Evolutionary conservation across 2,888 invertebrate species (phyloP), one percentile per base, ranked within the genome.

Genomic region (Conistra vaccinii): DNA sequence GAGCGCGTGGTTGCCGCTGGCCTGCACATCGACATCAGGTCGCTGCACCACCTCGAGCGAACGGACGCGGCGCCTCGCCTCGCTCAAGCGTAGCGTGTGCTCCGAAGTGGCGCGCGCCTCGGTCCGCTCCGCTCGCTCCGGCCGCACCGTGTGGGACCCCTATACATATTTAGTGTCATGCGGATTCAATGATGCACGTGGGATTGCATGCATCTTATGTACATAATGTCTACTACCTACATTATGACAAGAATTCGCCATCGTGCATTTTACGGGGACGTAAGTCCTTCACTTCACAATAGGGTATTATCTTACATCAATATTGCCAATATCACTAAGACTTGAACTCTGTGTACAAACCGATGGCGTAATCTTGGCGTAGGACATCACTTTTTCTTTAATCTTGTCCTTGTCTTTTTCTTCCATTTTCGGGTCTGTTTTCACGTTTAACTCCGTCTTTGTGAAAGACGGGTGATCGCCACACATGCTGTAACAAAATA

Each of bases 401-500:
- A 51, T 62, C 74, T 90, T 92, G 23, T 88, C 86, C 72, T 83
- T 89, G n/a, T 89, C 90, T 70, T 86, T 89, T 3, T 89, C 90
- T 10, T 90, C 91, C 7, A 76, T 74, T 58, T 87, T 89, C 0
- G 78, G 32, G 48, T 93, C 94, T 35, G 69, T 78, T 80, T 93
- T 93, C 60, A 81, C 87, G 85, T 93, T 94, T 23, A 94, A 87
- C 84, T 94, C 95, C n/a, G 93, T 92, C 89, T 95, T 95, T n/a
- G 93, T 94, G 81, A 95, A 89, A 9, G 95, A 95, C 5, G 94
- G 93, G 80, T 96, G 96, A 87, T 96, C 96, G 14, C 96, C 96
- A 90, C 96, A 95, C 96, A 96, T 96, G 66, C 96, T 96, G 87
- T 12, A 85, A 85, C 14, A 26, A 9, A 65, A 73, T 23, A 29